Evolutionary conservation across 2,113 vertebrate genomes (phyloP), one percentile per base, ranked within the genome.

Genomic region (Scortum barcoo): DNA sequence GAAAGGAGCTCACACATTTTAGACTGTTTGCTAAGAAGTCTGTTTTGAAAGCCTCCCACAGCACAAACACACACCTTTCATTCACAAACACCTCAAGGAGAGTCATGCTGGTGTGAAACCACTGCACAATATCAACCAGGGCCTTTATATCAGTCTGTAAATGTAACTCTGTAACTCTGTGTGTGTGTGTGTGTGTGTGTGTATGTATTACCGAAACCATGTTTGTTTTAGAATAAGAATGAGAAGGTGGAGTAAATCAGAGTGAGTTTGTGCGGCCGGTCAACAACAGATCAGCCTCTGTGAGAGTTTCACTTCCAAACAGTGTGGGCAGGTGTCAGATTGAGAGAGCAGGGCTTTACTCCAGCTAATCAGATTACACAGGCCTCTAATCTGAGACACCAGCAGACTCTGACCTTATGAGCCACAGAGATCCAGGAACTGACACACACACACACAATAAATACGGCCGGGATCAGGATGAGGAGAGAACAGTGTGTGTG

Each of bases 331-430:
- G 33, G 65, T 22, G 76, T 65, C 48, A 40, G 46, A 26, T 11
- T 53, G 50, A 84, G 72, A 79, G 50, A 79, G 20, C 46, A 6
- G 74, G 40, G n/a, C 1, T 69, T 83, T 71, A 69, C 22, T 63
- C 44, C 0, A 42, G 78, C 22, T 90, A 86, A 93, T 91, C 81
- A 69, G 84, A 90, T 91, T 84, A 84, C 57, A 30, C 44, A 20
- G 53, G 24, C 13, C 54, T 80, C 81, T 91, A 87, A 89, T 85
- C 78, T 72, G 65, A 89, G 86, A 72, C 57, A 14, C 20, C 61
- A 77, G 48, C 72, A 60, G 74, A 69, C 69, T 60, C 46, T 58
- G 73, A 72, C 67, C 36, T 73, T 44, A 54, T 33, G 53, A 42
- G 56, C n/a, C 53, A 16, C 65, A 66, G 4, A 77, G 33, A 22